A percentile compares a stretch with the other conserved stretches of the same genome.
Evolutionary conservation across 2,113 vertebrate genomes (phyloP).

Genomic region (Martes martes): DNA sequence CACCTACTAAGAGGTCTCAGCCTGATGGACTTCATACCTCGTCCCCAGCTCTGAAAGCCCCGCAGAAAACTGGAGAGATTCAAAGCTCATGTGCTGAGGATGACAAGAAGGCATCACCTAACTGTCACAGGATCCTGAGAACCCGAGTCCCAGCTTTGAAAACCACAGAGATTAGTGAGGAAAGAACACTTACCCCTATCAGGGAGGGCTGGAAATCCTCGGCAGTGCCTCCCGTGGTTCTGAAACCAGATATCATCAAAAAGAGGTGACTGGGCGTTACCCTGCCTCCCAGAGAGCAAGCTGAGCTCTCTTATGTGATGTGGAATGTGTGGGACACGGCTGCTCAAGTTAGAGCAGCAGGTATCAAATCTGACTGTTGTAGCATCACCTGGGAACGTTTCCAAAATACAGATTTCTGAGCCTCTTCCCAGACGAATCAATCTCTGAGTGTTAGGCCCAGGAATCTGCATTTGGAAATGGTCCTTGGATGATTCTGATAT

Average conservation of each 20-base stretch:
- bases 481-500: not conserved
- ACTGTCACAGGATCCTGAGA: constrained; percentile 14
- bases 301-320: not conserved
- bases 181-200: constrained; percentile 7
- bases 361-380: not conserved
- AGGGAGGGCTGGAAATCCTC: not conserved
- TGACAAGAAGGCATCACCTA: not conserved
- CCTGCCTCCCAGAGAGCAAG: not conserved
- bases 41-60: not conserved
- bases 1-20: constrained; percentile 76
- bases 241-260: constrained; percentile 44
- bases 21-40: not conserved
- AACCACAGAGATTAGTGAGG: not conserved
- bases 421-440: not conserved
- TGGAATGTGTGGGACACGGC: not conserved
- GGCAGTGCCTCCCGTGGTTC: not conserved
- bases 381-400: not conserved
- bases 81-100: not conserved
- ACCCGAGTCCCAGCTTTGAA: constrained; percentile 1
- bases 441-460: not conserved
- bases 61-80: constrained; percentile 1
- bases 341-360: not conserved
- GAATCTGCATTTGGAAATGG: not conserved
- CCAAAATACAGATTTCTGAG: not conserved
- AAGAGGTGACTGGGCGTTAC: constrained; percentile 49